Evolutionary conservation across 2,113 vertebrate genomes (phyloP).

Genomic region (Talpa occidentalis): DNA sequence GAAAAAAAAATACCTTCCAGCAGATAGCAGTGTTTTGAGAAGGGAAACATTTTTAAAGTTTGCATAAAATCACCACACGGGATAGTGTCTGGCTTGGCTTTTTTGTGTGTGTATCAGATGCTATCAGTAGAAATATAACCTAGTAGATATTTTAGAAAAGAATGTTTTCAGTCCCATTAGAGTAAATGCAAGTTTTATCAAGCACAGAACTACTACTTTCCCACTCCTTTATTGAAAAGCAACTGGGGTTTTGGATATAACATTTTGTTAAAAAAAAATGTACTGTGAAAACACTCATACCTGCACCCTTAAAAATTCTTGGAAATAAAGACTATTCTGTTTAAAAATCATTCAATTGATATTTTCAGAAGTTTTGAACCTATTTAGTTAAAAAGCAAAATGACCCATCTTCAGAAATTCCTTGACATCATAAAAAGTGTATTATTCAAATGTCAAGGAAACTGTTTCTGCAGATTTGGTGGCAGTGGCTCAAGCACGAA

Average conservation of each 20-base stretch:
- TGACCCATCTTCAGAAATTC: background rate
- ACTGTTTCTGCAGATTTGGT: background rate
- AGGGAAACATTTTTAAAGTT: background rate
- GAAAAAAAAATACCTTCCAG: background rate
- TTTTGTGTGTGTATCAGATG: background rate
- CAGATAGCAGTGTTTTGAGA: background rate
- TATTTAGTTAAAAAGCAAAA: background rate
- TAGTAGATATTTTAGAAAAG: background rate
- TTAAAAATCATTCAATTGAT: background rate
- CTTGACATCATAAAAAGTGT: background rate
- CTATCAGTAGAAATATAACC: background rate
- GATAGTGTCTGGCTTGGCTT: background rate
- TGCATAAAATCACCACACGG: background rate
- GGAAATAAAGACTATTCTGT: background rate
- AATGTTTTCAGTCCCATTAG: background rate
- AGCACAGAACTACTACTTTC: fast-evolving
- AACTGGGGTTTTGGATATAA: background rate
- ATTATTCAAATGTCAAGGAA: background rate
- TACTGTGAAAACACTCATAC: background rate
- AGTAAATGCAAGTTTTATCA: background rate
- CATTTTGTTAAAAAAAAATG: background rate
- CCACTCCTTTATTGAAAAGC: background rate
- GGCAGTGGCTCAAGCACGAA: background rate
- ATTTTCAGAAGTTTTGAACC: background rate
- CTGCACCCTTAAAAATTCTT: background rate